Conservation (phyloP, 2,113 vertebrate genomes). For the Tragelaphus imberbis region DNA sequence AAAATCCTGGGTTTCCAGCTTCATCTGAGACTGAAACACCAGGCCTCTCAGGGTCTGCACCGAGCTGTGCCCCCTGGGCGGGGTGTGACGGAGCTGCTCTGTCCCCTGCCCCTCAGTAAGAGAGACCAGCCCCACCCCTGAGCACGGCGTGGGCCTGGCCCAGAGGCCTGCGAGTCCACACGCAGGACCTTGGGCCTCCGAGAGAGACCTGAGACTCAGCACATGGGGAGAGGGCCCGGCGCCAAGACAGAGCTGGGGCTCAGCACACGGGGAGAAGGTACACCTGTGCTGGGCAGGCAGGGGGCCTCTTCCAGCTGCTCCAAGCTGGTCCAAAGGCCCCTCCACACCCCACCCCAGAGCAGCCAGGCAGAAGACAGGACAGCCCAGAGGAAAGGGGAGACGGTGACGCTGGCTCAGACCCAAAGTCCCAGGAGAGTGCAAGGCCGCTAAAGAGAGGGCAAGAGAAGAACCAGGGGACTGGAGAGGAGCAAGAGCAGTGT, state of each 20-base stretch:
- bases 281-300: fast-evolving
- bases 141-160: fast-evolving
- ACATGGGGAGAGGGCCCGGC: fast-evolving
- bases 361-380: background rate
- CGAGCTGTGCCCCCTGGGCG: background rate
- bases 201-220: background rate
- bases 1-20: background rate
- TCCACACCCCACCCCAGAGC: background rate
- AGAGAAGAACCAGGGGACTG: too few relatives aligned
- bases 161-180: background rate
- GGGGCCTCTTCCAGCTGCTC: background rate
- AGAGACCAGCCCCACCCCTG: background rate
- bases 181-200: fast-evolving
- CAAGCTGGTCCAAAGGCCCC: too few relatives aligned
- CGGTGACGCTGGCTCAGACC: too few relatives aligned
- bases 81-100: fast-evolving
- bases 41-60: too few relatives aligned
- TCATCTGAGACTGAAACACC: background rate
- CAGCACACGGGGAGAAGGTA: fast-evolving
- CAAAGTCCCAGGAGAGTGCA: background rate
- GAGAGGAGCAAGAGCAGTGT: fast-evolving
- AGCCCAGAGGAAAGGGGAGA: background rate
- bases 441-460: fast-evolving
- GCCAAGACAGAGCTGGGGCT: background rate
- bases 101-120: background rate